Evolutionary conservation across 2,113 vertebrate species (phyloP), one percentile per base, ranked within the genome.

Genomic region (Prietella phreatophila): DNA sequence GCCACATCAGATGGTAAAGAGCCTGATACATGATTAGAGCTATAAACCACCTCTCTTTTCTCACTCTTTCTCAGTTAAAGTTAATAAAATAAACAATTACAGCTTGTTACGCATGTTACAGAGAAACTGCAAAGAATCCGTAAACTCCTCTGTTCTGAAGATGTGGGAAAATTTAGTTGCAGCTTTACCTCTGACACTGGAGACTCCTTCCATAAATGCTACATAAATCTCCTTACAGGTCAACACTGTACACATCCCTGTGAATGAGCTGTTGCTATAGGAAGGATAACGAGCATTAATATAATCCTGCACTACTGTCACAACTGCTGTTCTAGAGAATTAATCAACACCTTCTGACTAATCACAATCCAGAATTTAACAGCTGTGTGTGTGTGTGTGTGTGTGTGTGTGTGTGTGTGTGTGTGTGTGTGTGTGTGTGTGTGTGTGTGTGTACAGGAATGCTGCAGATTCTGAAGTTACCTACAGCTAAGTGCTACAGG

Each of bases 401-500:
- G 75, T 88, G 88, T 85, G 50, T 88, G 80, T 67, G 92, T 89
- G 86, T 76, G 39, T 79, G 76, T 81, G 79, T 61, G 85, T 87
- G 87, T 86, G 73, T 88, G 85, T 87, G 53, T 88, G 83, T 73
- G 93, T 42, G 60, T 87, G 84, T 88, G 84, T 84, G 87, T 88
- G 88, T 85, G 75, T 88, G 88, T 85, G 50, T 88, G 80, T 67
- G 92, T 89, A 55, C 89, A 96, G 87, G 90, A 85, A 96, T 94
- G 90, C 94, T 99, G 2, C 96, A 96, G 80, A 96, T 96, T 14
- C 94, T 99, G 13, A 95, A 95, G 25, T 88, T 99, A 80, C 97
- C 98, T 0, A 94, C 96, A 0, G 96, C 97, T 86, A 97, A 97
- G 88, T 98, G 97, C 91, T 95, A 96, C 91, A 95, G 96, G 80